These are phyloP conservation scores for Propithecus deckenii DNA, from an alignment of 2,797 vertebrate species.

Conservation along the genomic window DNA sequence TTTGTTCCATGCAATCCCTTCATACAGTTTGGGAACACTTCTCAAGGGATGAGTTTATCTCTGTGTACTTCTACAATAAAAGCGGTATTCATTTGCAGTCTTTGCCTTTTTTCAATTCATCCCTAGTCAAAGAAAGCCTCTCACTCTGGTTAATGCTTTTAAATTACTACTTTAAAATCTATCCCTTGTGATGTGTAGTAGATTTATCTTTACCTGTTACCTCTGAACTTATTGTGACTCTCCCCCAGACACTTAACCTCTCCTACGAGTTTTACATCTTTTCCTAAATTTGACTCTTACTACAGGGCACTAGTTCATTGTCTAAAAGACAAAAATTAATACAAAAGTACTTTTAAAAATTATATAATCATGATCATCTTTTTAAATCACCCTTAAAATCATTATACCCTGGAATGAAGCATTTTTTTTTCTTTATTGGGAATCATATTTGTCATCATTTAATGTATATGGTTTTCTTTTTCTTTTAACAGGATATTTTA, in stretches of 20 bases:
- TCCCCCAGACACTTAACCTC: not conserved
- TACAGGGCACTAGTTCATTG: not conserved
- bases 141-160: slow-evolving; percentile 48
- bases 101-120: slow-evolving; percentile 53
- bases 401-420: not conserved
- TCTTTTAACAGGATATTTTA: slow-evolving; percentile 1
- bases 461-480: not conserved
- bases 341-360: not conserved
- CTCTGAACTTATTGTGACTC: not conserved
- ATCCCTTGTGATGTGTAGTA: not conserved
- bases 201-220: slow-evolving; percentile 43
- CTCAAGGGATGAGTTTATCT: slow-evolving; percentile 76
- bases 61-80: slow-evolving; percentile 71
- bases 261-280: not conserved
- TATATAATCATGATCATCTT: not conserved
- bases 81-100: slow-evolving; percentile 55
- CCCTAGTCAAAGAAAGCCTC: slow-evolving; percentile 40
- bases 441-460: slow-evolving; percentile 1
- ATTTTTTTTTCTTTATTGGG: not conserved
- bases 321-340: slow-evolving; percentile 18
- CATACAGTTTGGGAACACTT: slow-evolving; percentile 49
- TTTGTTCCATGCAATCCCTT: slow-evolving; percentile 68
- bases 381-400: not conserved
- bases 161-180: slow-evolving; percentile 64
- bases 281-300: slow-evolving; percentile 1